These are phyloP conservation scores for Pollenia angustigena DNA, from an alignment of 2,888 invertebrate genomes.

Conservation along the genomic window DNA sequence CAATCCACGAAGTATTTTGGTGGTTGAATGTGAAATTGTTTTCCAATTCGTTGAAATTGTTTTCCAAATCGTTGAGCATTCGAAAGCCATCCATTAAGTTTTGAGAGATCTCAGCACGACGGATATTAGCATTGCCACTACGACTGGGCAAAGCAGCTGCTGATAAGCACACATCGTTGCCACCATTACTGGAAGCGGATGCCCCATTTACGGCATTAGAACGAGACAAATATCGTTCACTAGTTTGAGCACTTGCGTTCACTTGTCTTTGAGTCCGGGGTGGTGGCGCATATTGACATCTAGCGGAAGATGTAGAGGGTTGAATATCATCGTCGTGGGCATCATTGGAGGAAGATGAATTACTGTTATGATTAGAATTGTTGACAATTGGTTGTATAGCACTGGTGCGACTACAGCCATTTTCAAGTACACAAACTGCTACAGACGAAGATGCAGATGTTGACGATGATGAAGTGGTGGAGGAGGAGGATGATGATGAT, in stretches of 20 bases:
- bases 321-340: constrained; percentile 77
- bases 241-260: constrained; percentile 82
- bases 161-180: constrained; percentile 63
- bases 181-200: constrained; percentile 30
- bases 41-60: constrained; percentile 61
- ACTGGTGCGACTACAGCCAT: constrained; percentile 80
- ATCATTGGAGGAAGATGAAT: constrained; percentile 60
- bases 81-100: constrained; percentile 73
- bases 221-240: constrained; percentile 79
- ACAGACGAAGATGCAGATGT: constrained; percentile 43
- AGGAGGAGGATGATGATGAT: constrained; percentile 34
- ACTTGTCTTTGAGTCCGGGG: constrained; percentile 79
- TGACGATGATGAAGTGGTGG: constrained; percentile 44
- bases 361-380: constrained; percentile 63
- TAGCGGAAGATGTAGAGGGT: constrained; percentile 82
- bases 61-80: constrained; percentile 73
- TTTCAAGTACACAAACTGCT: constrained; percentile 72
- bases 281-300: constrained; percentile 81
- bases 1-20: constrained; percentile 80
- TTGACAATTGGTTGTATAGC: constrained; percentile 73
- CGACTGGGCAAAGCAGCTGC: constrained; percentile 55
- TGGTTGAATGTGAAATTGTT: constrained; percentile 67
- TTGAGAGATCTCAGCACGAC: constrained; percentile 68
- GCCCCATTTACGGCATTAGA: constrained; percentile 57
- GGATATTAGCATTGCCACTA: constrained; percentile 52